Percentiles rank a stretch among this genome's conserved stretches.
These are phyloP conservation scores for Xenentodon cancila DNA, from an alignment of 2,797 vertebrate species.

Conservation along the genomic window DNA sequence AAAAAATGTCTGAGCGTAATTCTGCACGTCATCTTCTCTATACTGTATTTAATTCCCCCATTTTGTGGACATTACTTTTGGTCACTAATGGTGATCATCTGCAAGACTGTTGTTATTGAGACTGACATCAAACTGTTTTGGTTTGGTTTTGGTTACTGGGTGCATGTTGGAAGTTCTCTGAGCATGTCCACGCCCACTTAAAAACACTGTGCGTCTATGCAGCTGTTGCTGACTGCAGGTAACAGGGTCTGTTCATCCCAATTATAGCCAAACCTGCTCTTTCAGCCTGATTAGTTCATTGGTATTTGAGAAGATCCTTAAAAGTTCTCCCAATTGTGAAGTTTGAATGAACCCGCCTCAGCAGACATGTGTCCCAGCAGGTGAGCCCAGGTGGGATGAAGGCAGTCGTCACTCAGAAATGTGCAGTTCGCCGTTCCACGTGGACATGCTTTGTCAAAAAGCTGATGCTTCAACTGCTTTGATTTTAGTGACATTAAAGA, in stretches of 20 bases:
- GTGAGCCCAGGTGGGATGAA: background rate
- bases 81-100: background rate
- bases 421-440: background rate
- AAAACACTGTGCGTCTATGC: too few species aligned
- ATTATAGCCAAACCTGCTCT: too few species aligned
- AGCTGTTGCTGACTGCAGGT: too few species aligned
- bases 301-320: background rate
- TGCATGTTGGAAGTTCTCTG: too few species aligned
- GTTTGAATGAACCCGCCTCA: too few species aligned
- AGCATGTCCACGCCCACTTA: too few species aligned
- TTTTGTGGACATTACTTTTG: background rate
- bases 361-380: background rate
- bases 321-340: too few species aligned
- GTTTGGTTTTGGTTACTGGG: background rate
- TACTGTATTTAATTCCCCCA: background rate
- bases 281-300: background rate
- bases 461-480: too few species aligned
- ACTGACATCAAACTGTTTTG: conserved; percentile 2
- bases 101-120: background rate
- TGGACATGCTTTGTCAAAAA: background rate
- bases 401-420: background rate
- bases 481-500: too few species aligned
- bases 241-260: too few species aligned
- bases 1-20: background rate
- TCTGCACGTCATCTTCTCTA: background rate